Conservation (phyloP, 2,113 vertebrate species). For the Passer montanus region DNA sequence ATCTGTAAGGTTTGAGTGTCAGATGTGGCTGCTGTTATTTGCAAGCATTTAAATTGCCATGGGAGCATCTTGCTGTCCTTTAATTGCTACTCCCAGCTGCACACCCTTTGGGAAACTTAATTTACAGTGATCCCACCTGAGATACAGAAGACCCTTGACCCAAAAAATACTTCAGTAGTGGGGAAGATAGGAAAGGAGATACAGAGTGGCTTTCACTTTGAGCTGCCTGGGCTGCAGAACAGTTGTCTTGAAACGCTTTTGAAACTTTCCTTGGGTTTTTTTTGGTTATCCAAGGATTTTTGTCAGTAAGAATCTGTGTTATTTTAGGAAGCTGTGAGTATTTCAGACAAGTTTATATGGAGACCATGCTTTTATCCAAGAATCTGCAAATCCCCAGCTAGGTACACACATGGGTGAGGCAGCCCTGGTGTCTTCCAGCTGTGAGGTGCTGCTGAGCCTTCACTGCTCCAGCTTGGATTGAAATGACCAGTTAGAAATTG, state of each 20-base stretch:
- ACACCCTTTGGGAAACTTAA: neutral
- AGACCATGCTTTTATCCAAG: neutral
- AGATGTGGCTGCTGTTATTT: neutral
- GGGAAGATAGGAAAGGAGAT: neutral
- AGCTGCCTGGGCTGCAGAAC: neutral
- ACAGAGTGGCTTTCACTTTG: neutral
- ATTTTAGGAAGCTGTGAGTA: neutral
- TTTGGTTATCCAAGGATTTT: neutral
- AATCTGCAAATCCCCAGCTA: neutral
- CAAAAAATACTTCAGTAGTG: neutral
- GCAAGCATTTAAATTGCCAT: neutral
- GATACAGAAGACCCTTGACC: neutral
- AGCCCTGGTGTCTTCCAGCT: neutral
- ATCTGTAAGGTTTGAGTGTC: neutral
- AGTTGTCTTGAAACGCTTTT: neutral
- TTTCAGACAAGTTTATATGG: neutral
- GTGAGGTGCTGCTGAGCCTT: neutral
- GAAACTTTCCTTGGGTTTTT: neutral
- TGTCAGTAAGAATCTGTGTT: neutral
- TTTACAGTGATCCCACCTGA: neutral
- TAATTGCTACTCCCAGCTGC: neutral
- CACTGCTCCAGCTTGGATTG: neutral
- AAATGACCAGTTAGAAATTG: neutral
- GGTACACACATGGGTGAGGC: neutral
- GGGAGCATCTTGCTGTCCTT: neutral